Conservation (phyloP, 2,113 vertebrate species). For the Carassius gibelio region DNA sequence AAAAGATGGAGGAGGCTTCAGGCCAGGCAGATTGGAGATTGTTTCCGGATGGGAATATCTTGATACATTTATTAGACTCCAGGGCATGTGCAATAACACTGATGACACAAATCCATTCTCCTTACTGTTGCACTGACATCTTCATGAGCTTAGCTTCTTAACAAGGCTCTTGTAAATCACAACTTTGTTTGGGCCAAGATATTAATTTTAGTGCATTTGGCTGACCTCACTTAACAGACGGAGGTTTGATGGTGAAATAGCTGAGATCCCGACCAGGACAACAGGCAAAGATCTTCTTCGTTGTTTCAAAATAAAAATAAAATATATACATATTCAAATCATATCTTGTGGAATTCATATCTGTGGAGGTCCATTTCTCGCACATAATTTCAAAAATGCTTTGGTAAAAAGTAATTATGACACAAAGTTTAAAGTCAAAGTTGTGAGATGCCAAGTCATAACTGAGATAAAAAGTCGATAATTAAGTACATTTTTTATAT, state of each 20-base stretch:
- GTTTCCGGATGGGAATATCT: slow-evolving; percentile 20
- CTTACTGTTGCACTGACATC: slow-evolving; percentile 41
- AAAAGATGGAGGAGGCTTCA: slow-evolving; percentile 40
- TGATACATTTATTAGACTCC: slow-evolving; percentile 46
- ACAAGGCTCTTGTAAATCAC: background rate
- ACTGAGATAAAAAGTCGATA: background rate
- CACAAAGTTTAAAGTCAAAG: too few relatives aligned
- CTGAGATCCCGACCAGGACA: background rate
- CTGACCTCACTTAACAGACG: background rate
- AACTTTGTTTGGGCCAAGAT: background rate
- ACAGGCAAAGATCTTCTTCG: background rate
- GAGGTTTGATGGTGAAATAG: slow-evolving; percentile 3
- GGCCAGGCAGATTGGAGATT: slow-evolving; percentile 27
- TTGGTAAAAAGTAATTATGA: too few relatives aligned
- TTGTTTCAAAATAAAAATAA: background rate
- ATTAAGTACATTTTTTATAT: too few relatives aligned
- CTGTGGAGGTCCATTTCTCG: background rate
- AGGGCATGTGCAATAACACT: slow-evolving; percentile 42
- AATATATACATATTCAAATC: background rate
- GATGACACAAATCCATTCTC: slow-evolving; percentile 54
- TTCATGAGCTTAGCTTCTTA: slow-evolving; percentile 45
- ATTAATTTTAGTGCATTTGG: background rate
- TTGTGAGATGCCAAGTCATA: too few relatives aligned
- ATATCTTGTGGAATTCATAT: slow-evolving; percentile 1
- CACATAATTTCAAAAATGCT: background rate